A percentile compares a stretch with the other conserved stretches of the same genome.
phyloP scores from a whole-genome alignment of 2,888 invertebrate genomes.

The Eupithecia subumbrata region DNA sequence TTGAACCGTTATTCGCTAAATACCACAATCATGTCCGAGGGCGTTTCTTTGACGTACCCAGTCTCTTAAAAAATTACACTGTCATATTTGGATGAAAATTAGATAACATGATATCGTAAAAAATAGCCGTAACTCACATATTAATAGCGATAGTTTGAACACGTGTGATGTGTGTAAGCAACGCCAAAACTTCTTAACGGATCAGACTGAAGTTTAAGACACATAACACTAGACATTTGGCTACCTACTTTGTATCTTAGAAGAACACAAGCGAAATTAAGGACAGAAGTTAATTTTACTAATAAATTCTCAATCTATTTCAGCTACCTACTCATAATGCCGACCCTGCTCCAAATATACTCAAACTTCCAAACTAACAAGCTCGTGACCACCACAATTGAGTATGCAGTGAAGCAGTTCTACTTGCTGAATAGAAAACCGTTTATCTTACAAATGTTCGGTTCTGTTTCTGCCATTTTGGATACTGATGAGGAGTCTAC shows the following conservation, averaged over 20 bases:
- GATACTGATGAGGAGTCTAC: constrained; percentile 95
- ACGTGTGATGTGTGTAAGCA: not conserved
- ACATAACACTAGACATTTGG: not conserved
- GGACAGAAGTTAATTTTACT: not conserved
- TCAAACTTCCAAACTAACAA: constrained; percentile 99
- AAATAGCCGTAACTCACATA: not conserved
- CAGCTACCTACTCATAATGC: constrained; percentile 98
- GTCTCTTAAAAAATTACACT: not conserved
- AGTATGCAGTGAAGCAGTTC: constrained; percentile 99
- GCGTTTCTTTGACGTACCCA: not conserved
- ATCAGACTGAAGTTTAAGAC: not conserved
- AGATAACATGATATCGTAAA: not conserved
- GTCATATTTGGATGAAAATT: not conserved
- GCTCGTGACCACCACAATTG: constrained; percentile 96
- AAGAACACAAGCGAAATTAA: not conserved
- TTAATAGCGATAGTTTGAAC: not conserved
- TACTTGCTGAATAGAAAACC: constrained; percentile 99
- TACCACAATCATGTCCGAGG: not conserved
- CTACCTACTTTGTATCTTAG: not conserved
- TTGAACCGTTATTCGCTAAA: not conserved
- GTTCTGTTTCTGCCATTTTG: constrained; percentile 97
- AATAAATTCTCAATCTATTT: constrained; percentile 38
- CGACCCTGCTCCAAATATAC: constrained; percentile 97
- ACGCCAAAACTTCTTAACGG: not conserved
- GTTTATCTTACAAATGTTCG: constrained; percentile 99